Percentiles rank a stretch among this genome's conserved stretches.
Conservation (phyloP, 2,888 invertebrate species). For the Cephus sareptanus region DNA sequence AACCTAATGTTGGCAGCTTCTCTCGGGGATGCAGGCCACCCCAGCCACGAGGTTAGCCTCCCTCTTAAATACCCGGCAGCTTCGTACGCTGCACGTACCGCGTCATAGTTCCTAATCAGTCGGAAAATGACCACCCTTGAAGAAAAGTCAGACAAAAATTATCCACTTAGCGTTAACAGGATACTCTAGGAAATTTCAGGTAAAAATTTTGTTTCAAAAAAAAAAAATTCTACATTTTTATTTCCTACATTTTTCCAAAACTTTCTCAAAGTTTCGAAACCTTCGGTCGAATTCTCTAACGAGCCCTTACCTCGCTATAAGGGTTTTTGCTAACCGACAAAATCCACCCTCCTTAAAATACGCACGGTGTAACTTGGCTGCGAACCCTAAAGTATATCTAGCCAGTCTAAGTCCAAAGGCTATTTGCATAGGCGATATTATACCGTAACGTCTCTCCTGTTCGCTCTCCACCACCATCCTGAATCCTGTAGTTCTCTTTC, state of each 20-base stretch:
- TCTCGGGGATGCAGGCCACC: conserved; percentile 15
- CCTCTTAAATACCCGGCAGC: conserved; percentile 19
- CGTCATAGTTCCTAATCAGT: too few relatives aligned
- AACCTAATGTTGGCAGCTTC: conserved; percentile 53
- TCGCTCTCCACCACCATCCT: conserved; percentile 27
- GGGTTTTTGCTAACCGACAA: not conserved
- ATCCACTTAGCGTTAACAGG: conserved; percentile 3
- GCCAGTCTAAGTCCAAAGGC: conserved; percentile 65
- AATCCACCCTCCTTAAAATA: conserved; percentile 5
- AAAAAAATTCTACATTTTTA: too few relatives aligned
- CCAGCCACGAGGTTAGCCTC: conserved; percentile 19
- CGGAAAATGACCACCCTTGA: conserved; percentile 17
- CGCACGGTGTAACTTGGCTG: conserved; percentile 23
- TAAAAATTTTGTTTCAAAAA: too few relatives aligned
- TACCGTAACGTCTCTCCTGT: conserved; percentile 51
- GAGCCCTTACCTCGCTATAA: too few relatives aligned
- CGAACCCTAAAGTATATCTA: conserved; percentile 58
- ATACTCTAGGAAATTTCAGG: not conserved
- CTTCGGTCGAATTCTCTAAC: too few relatives aligned
- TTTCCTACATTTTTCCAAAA: too few relatives aligned
- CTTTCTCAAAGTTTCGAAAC: too few relatives aligned
- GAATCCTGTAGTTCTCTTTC: conserved; percentile 8
- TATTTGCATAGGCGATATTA: conserved; percentile 66
- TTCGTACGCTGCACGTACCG: not conserved
- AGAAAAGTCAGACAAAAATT: not conserved